Evolutionary conservation across 2,888 invertebrate genomes (phyloP).

Genomic region (Danaus chrysippus): DNA sequence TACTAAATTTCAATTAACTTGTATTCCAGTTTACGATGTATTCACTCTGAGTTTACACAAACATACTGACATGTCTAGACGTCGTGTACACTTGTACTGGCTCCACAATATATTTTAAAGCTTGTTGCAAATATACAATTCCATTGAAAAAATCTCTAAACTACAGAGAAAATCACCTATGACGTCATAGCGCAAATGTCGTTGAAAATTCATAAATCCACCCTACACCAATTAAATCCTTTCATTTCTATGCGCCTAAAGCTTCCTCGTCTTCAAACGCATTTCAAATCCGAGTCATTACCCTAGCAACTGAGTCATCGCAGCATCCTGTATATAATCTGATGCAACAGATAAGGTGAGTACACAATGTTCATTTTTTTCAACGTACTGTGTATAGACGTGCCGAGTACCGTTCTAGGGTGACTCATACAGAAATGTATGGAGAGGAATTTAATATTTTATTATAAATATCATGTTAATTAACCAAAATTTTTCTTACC

Average conservation of each 20-base stretch:
- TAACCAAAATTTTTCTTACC: neutral
- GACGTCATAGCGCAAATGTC: constrained; percentile 1
- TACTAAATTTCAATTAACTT: neutral
- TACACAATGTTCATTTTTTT: constrained; percentile 63
- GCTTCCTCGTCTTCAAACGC: neutral
- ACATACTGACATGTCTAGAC: constrained; percentile 46
- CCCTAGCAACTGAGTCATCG: constrained; percentile 33
- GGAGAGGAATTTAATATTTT: neutral
- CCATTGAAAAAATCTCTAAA: no score
- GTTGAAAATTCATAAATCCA: neutral
- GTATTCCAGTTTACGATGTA: constrained; percentile 18
- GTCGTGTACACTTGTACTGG: neutral
- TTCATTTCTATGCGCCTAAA: neutral
- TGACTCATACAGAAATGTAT: constrained; percentile 50
- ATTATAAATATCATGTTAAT: neutral
- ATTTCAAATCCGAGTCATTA: constrained; percentile 9
- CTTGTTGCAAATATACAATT: no score
- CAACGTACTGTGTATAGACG: constrained; percentile 58
- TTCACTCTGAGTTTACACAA: constrained; percentile 39
- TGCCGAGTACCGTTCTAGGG: constrained; percentile 64
- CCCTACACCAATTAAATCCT: constrained; percentile 4
- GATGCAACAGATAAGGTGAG: constrained; percentile 75
- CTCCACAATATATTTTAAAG: neutral
- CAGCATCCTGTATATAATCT: constrained; percentile 61
- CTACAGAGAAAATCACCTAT: neutral